Evolutionary conservation across 2,888 invertebrate species (phyloP).

Genomic region (Deilephila porcellus): DNA sequence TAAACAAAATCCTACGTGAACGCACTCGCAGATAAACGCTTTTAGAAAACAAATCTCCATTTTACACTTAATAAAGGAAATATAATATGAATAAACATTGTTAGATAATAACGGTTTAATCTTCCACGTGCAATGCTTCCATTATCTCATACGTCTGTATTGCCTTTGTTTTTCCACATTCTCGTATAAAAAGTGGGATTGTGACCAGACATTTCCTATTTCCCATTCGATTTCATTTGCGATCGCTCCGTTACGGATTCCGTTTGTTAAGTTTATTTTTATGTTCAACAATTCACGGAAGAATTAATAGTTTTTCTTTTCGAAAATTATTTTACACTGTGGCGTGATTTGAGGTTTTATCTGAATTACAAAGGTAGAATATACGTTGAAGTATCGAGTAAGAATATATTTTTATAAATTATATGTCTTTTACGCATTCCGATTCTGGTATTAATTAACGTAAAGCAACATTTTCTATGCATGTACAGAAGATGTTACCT

Average conservation of each 20-base stretch:
- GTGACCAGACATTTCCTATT: conserved; percentile 62
- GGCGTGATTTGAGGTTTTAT: no score
- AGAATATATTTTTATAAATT: no score
- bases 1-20: no score
- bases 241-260: conserved; percentile 45
- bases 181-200: conserved; percentile 46
- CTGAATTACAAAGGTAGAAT: no score
- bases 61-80: not conserved
- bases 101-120: conserved; percentile 3
- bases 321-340: not conserved
- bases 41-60: no score
- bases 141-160: conserved; percentile 14
- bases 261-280: conserved; percentile 39
- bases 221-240: conserved; percentile 59
- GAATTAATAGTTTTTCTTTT: conserved; percentile 4
- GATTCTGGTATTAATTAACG: no score
- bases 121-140: conserved; percentile 15
- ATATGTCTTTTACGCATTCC: no score
- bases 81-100: not conserved
- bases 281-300: conserved; percentile 1
- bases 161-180: conserved; percentile 29
- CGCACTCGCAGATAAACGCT: no score
- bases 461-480: no score
- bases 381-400: no score
- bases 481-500: no score